Conservation (phyloP, 2,888 invertebrate species). For the Napeogenes inachia region DNA sequence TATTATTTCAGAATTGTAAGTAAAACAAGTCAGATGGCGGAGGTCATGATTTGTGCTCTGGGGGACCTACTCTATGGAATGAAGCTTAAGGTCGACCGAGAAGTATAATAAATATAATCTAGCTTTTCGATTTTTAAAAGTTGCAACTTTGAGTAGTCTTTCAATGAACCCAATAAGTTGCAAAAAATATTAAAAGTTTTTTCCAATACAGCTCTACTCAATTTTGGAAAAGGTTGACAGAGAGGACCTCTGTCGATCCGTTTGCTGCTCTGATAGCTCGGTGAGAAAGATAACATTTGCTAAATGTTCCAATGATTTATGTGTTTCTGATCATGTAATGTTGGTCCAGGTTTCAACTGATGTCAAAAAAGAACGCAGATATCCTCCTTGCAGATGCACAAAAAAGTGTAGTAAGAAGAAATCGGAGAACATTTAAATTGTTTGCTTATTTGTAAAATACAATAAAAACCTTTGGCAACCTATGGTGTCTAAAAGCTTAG, state of each 20-base stretch:
- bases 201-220: slow-evolving; percentile 46
- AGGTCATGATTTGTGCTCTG: slow-evolving; percentile 17
- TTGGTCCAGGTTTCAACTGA: slow-evolving; percentile 14
- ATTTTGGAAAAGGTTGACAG: slow-evolving; percentile 43
- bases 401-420: slow-evolving; percentile 23
- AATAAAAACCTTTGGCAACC: background rate
- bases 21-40: slow-evolving; percentile 18
- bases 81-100: slow-evolving; percentile 43
- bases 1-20: slow-evolving; percentile 34
- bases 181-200: background rate
- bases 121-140: too few relatives aligned
- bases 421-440: background rate
- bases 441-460: background rate
- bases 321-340: slow-evolving; percentile 6
- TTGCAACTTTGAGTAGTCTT: too few relatives aligned
- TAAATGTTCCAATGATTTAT: background rate
- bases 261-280: slow-evolving; percentile 33
- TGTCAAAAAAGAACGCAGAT: slow-evolving; percentile 9
- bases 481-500: background rate
- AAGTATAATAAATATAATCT: too few relatives aligned
- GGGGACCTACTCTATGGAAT: slow-evolving; percentile 37
- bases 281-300: slow-evolving; percentile 25
- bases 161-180: too few relatives aligned
- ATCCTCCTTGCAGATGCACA: slow-evolving; percentile 22
- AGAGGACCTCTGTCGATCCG: slow-evolving; percentile 44